Base-by-base conservation (phyloP, 2,113 vertebrate genomes). In the Delphinus delphis region DNA sequence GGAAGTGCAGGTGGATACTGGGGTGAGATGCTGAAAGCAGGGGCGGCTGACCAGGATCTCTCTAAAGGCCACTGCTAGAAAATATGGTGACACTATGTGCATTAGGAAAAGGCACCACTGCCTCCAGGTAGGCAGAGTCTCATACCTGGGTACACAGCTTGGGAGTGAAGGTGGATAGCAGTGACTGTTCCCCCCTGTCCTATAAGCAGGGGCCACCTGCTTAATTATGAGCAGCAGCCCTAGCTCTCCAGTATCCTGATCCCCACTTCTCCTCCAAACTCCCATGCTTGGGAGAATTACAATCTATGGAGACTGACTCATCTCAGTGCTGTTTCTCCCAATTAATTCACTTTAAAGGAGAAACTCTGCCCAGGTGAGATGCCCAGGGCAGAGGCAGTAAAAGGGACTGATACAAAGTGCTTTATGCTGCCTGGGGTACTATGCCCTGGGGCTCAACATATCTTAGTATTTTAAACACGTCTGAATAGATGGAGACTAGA, bases 51-150 rank as follows among this genome's bases (percentile, higher is more conserved):
- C 47, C 62, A 70, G 74, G 38, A 18, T 2, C n/a, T 60, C 38
- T 73, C n/a, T 47, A 31, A 90, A 71, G 28, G 18, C 36, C 15
- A 12, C 36, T 15, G 20, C 5, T 3, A 26, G 47, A 67, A 41
- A 14, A 11, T 8, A 9, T 0, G 25, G 20, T 20, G 13, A 47
- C 8, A 6, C 28, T 15, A 5, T 23, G 6, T 44, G 4, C 3
- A 3, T 55, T 11, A 71, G 38, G 23, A 55, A 68, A 77, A 94
- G 73, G 2, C 36, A 82, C 3, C 5, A 12, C 13, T n/a, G 38
- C 62, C 62, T 77, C 80, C 58, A 55, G 21, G 21, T 3, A 68
- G 18, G 38, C 41, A 80, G 62, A 47, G 3, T 83, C 38, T 92
- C 85, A 50, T 10, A 74, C 1, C 20, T 71, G 26, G 28, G 50